phyloP scores from a whole-genome alignment of 1,140 invertebrate species.

The Drosophila parvula region DNA sequence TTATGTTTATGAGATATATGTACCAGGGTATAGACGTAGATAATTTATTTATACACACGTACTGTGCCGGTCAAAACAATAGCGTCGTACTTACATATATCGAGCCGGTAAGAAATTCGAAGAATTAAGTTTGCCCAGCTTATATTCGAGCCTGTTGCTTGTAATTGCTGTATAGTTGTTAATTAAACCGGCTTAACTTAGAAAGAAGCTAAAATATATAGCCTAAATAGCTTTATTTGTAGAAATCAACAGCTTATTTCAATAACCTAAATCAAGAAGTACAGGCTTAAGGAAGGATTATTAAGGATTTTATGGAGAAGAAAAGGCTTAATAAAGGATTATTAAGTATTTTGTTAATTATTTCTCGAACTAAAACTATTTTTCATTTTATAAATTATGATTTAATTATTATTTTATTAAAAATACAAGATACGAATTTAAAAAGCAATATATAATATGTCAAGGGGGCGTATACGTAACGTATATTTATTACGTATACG shows the following conservation, averaged over 20 bases:
- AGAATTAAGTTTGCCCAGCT: not conserved
- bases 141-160: not conserved
- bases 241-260: not conserved
- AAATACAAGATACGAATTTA: not conserved
- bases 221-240: not conserved
- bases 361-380: not conserved
- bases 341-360: not conserved
- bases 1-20: constrained; percentile 57
- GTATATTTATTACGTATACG: not conserved
- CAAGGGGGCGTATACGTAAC: not conserved
- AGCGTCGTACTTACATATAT: not conserved
- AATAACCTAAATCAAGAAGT: not conserved
- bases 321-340: no score
- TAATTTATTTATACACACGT: constrained; percentile 34
- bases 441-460: not conserved
- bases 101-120: not conserved
- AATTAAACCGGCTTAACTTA: not conserved
- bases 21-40: constrained; percentile 14
- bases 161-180: not conserved
- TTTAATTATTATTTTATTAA: not conserved
- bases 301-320: no score
- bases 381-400: no score
- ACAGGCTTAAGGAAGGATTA: no score
- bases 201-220: not conserved
- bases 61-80: constrained; percentile 14